A percentile compares a stretch with the other conserved stretches of the same genome.
Conservation (phyloP, 2,113 vertebrate species). For the Ranitomeya imitator region DNA sequence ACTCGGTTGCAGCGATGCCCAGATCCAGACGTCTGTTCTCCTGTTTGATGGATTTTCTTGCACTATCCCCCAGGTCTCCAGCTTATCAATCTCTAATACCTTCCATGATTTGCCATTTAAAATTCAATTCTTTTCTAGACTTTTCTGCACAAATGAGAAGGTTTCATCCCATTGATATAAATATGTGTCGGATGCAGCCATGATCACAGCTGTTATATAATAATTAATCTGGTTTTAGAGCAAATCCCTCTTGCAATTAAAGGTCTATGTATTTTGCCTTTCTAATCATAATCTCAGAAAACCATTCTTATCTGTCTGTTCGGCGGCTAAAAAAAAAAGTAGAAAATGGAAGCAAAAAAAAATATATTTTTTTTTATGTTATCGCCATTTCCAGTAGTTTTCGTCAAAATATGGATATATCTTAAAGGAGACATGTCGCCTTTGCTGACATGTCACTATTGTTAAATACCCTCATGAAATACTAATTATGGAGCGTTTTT, state of each 20-base stretch:
- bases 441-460: too few species aligned
- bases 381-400: not conserved
- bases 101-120: not conserved
- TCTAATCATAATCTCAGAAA: slow-evolving; percentile 61
- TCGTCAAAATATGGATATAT: too few species aligned
- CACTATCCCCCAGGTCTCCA: not conserved
- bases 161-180: not conserved
- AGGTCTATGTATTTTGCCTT: slow-evolving; percentile 61
- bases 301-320: not conserved
- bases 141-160: not conserved
- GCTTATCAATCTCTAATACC: not conserved
- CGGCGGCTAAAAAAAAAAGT: not conserved
- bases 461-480: too few species aligned
- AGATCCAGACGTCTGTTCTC: not conserved
- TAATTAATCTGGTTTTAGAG: slow-evolving; percentile 61
- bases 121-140: not conserved
- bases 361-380: not conserved
- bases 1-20: not conserved
- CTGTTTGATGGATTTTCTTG: not conserved
- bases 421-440: too few species aligned
- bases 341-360: not conserved
- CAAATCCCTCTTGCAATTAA: slow-evolving; percentile 66
- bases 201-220: slow-evolving; percentile 54
- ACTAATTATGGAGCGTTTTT: too few species aligned
- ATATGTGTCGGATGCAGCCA: not conserved